phyloP scores from a whole-genome alignment of 2,797 vertebrate species.

The Dicrostonyx torquatus region DNA sequence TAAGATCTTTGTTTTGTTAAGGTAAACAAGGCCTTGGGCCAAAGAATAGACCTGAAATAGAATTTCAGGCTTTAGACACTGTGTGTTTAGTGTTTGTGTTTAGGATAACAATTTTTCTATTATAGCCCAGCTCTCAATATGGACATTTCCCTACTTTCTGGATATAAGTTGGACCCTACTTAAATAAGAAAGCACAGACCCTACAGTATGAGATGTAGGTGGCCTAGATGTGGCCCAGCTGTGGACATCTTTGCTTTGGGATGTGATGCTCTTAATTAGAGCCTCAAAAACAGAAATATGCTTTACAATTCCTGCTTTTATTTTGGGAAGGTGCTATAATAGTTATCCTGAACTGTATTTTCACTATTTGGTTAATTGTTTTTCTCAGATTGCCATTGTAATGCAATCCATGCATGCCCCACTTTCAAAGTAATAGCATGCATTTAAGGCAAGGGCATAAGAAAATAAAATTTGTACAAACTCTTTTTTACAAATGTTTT shows the following conservation, averaged over 20 bases:
- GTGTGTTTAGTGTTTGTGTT: conserved; percentile 35
- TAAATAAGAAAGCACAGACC: conserved; percentile 46
- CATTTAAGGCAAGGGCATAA: conserved; percentile 44
- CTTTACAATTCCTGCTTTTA: conserved; percentile 46
- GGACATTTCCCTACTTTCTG: background rate
- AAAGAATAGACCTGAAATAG: conserved; percentile 44
- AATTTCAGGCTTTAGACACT: conserved; percentile 48
- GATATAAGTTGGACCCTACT: conserved; percentile 2
- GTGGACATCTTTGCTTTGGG: conserved; percentile 30
- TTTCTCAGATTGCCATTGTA: conserved; percentile 35
- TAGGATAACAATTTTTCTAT: conserved; percentile 37
- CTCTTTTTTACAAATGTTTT: conserved; percentile 26
- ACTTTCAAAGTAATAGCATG: conserved; percentile 30
- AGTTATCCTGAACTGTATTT: conserved; percentile 48
- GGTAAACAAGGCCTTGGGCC: conserved; percentile 21
- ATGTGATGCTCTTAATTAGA: conserved; percentile 34
- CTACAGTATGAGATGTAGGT: background rate
- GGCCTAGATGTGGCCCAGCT: background rate
- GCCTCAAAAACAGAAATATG: conserved; percentile 37
- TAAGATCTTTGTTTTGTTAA: conserved; percentile 37
- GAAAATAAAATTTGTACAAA: conserved; percentile 47
- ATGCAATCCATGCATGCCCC: conserved; percentile 3
- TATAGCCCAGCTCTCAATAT: background rate
- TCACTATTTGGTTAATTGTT: conserved; percentile 40
- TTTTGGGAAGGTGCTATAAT: conserved; percentile 49